Evolutionary conservation across 2,888 invertebrate species (phyloP).

Genomic region (Eristalinus aeneus): DNA sequence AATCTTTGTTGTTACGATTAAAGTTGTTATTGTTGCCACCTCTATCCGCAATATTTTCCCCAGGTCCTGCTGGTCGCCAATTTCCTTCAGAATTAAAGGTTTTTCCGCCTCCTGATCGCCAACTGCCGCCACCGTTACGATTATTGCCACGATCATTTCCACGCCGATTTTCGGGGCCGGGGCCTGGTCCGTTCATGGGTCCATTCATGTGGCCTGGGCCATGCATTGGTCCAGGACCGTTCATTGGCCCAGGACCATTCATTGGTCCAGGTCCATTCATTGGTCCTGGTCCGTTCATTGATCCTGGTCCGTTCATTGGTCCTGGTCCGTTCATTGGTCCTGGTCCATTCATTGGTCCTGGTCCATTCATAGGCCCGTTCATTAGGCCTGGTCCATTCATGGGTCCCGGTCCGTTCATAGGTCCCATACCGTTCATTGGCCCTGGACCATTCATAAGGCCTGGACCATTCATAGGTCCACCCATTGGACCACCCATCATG

Average conservation of each 20-base stretch:
- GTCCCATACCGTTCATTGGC: conserved; percentile 36
- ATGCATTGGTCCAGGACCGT: conserved; percentile 58
- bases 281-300: conserved; percentile 43
- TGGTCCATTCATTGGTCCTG: conserved; percentile 62
- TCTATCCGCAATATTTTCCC: conserved; percentile 70
- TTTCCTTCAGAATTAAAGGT: conserved; percentile 81
- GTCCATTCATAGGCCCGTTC: conserved; percentile 58
- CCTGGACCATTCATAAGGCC: conserved; percentile 29
- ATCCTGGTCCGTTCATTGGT: conserved; percentile 41
- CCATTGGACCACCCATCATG: conserved; percentile 49
- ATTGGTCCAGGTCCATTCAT: conserved; percentile 64
- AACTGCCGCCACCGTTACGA: conserved; percentile 74
- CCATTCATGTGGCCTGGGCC: conserved; percentile 49
- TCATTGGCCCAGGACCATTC: conserved; percentile 64
- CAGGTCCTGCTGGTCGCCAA: conserved; percentile 82
- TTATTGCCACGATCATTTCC: conserved; percentile 73
- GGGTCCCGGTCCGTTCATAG: conserved; percentile 52
- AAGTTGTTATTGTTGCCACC: conserved; percentile 73
- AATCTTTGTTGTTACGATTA: conserved; percentile 76
- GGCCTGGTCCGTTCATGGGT: conserved; percentile 59
- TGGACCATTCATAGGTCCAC: conserved; percentile 11
- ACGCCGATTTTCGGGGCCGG: conserved; percentile 67
- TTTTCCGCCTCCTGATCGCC: conserved; percentile 78
- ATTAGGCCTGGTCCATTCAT: conserved; percentile 53
- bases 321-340: conserved; percentile 52